phyloP scores from a whole-genome alignment of 2,888 invertebrate genomes.

The Apeira syringaria region DNA sequence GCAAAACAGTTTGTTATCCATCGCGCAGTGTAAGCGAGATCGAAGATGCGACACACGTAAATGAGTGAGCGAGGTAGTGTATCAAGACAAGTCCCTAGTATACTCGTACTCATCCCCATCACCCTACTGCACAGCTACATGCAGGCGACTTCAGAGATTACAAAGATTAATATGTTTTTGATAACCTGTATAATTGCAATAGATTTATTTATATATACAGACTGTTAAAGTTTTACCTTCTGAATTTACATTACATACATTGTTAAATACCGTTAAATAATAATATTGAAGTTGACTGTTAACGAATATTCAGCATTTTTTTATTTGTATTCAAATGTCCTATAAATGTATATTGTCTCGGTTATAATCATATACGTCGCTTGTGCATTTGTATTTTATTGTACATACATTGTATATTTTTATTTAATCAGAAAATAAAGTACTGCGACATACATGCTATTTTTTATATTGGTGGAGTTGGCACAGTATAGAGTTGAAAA shows the following conservation, averaged over 20 bases:
- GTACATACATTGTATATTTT: constrained; percentile 76
- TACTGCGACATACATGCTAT: constrained; percentile 58
- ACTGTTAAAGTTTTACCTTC: constrained; percentile 31
- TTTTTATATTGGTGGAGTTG: background rate
- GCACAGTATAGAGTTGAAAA: too few species aligned
- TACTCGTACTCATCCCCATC: too few species aligned
- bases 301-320: too few species aligned
- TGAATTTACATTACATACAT: constrained; percentile 23
- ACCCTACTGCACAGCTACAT: too few species aligned
- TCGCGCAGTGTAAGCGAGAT: too few species aligned
- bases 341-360: constrained; percentile 25
- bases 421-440: constrained; percentile 78
- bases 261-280: constrained; percentile 28
- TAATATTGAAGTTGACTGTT: constrained; percentile 24
- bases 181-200: constrained; percentile 14
- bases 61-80: too few species aligned
- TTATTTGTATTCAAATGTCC: constrained; percentile 26
- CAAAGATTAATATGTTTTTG: too few species aligned
- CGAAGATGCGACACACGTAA: too few species aligned
- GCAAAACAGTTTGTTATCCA: too few species aligned
- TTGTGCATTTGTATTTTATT: constrained; percentile 58
- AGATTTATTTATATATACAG: constrained; percentile 24
- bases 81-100: too few species aligned
- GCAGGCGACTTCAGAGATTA: too few species aligned
- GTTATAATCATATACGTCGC: constrained; percentile 52